Evolutionary conservation across 1,140 invertebrate genomes (phyloP), one percentile per base, ranked within the genome.

Genomic region (Geopemphigus sp.): DNA sequence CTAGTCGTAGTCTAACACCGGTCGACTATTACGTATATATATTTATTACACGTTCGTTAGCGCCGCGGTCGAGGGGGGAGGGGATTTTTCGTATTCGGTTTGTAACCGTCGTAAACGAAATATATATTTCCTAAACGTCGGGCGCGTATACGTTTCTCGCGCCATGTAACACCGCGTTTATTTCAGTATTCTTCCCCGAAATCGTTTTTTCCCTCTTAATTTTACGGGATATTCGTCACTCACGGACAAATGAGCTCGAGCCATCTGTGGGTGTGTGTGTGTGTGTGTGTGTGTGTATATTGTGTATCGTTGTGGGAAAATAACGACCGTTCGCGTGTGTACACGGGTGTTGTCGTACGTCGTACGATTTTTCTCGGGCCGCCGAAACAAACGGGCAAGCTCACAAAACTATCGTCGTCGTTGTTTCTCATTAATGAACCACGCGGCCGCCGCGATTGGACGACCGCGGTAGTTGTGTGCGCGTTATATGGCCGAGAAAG

Each of bases 381-480:
- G 22, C 17, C 22, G n/a, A 50, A 50, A 68, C 45, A 24, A 50
- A 68, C 45, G 22, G 22, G 22, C 64, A 68, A n/a, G 68, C 54
- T 72, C 50, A 72, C 68, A 72, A 72, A 54, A 72, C 68, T 29
- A 14, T 54, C 68, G 29, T 72, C 68, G 50, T 29, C 68, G 68
- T 72, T 54, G 68, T 72, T 50, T 54, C 47, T 32, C 68, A 12
- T 54, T 72, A 53, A 54, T 72, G 47, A 72, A 72, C 68, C 68
- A n/a, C 59, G 24, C 59, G n/a, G n/a, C n/a, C n/a, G n/a, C n/a
- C n/a, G n/a, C n/a, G n/a, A n/a, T n/a, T n/a, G n/a, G n/a, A n/a
- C n/a, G n/a, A n/a, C n/a, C n/a, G 32, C 32, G 32, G 32, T 39
- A 8, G 32, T 8, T 8, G 32, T 39, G 32, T 39, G 32, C n/a